These are phyloP conservation scores for Etheostoma spectabile DNA, from an alignment of 2,113 vertebrate genomes.

Conservation along the genomic window DNA sequence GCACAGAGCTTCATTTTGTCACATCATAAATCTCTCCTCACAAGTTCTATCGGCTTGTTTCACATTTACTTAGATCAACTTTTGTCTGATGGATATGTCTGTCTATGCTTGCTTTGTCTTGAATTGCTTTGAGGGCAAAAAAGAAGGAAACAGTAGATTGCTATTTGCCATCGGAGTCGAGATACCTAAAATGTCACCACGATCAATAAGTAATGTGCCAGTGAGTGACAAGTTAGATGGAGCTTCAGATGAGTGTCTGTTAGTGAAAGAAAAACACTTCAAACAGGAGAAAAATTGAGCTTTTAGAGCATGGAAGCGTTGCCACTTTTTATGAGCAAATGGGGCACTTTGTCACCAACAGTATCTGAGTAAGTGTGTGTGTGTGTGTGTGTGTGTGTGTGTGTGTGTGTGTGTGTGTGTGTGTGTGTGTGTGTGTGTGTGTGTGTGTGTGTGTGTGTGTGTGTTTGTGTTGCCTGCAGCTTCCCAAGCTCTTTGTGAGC, in stretches of 20 bases:
- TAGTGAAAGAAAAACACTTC: constrained; percentile 56
- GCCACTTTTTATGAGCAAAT: constrained; percentile 66
- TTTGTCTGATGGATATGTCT: constrained; percentile 20
- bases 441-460: constrained; percentile 25
- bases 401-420: constrained; percentile 37
- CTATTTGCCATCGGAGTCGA: constrained; percentile 20
- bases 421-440: constrained; percentile 28
- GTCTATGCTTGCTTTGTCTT: constrained; percentile 6
- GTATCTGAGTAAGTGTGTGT: constrained; percentile 35
- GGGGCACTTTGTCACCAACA: constrained; percentile 64
- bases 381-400: constrained; percentile 20
- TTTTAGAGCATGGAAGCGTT: constrained; percentile 57
- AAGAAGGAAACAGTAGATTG: constrained; percentile 2
- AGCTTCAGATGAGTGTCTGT: constrained; percentile 53
- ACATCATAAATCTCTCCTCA: constrained; percentile 12
- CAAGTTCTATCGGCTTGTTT: constrained; percentile 11
- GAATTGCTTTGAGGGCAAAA: constrained; percentile 20
- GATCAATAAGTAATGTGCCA: constrained; percentile 46
- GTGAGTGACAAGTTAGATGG: constrained; percentile 50
- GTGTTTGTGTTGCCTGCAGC: constrained; percentile 62
- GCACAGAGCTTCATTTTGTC: constrained; percentile 42
- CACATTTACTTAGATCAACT: constrained; percentile 19
- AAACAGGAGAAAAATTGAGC: constrained; percentile 61
- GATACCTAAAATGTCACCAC: constrained; percentile 42
- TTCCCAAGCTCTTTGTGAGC: constrained; percentile 61